Base-by-base conservation (phyloP, 2,888 invertebrate genomes). In the Girardia tigrina region DNA sequence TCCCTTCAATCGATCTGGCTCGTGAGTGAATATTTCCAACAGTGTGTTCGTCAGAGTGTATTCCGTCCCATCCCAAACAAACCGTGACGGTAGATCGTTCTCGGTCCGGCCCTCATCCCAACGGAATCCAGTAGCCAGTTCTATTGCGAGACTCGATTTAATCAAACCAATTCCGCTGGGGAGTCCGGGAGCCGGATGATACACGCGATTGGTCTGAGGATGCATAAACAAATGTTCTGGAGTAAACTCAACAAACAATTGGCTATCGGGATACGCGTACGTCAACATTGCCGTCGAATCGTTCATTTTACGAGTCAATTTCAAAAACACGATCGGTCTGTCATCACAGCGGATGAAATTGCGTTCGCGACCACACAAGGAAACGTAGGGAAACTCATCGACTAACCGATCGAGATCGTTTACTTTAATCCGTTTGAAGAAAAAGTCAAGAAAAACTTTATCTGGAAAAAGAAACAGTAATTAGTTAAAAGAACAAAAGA, bases 271-370 rank as follows among this genome's bases (percentile, higher is more conserved):
- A 36, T 80, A 80, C 14, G 80, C 80, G 76, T 82, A 83, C 88
- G 72, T 89, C 89, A 75, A 88, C 82, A 77, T 91, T 71, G 81
- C 80, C 20, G 77, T 77, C 12, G 77, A 78, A 4, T 77, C 78
- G 27, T 78, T 74, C 78, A 20, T 26, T 36, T 36, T 36, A n/a
- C n/a, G n/a, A n/a, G n/a, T n/a, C 76, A 29, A 76, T 0, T 82
- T 77, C 0, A 94, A 94, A 82, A 89, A 97, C 1, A 98, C 97
- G 80, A 95, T 89, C 0, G 97, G 97, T 28, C 90, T 87, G 85
- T 97, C 97, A 84, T 98, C 94, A 85, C 94, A 95, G 79, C 92
- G 88, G 29, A 97, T 88, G 83, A 87, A 97, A 85, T 97, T 98
- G 77, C 90, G 87, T 85, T 98, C 97, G 78, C 88, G 87, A 1